Evolutionary conservation across 2,797 vertebrate genomes (phyloP).

Genomic region (Orientallactaga sibirica): DNA sequence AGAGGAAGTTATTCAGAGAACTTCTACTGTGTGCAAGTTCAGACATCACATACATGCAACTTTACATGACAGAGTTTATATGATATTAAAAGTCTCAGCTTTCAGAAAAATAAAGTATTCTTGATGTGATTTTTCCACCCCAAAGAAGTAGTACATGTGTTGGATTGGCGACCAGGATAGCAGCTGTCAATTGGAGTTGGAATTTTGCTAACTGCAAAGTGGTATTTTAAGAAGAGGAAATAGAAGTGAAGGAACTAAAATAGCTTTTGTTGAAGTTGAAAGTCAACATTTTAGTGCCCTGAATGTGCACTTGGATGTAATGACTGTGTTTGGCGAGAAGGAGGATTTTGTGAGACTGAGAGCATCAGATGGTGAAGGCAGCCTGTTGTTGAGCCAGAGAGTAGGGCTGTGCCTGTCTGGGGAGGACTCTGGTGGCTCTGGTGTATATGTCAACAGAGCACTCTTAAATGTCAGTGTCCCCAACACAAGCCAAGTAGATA

Average conservation of each 20-base stretch:
- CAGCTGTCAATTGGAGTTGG: conserved; percentile 46
- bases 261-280: conserved; percentile 69
- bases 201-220: conserved; percentile 56
- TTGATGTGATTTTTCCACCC: neutral
- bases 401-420: conserved; percentile 74
- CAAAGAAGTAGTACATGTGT: neutral
- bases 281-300: conserved; percentile 63
- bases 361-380: conserved; percentile 76
- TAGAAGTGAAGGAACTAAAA: conserved; percentile 65
- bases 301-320: conserved; percentile 75
- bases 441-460: conserved; percentile 77
- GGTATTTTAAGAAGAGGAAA: conserved; percentile 66
- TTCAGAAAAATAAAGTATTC: neutral
- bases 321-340: conserved; percentile 79
- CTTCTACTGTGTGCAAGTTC: conserved; percentile 14
- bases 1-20: conserved; percentile 21
- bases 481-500: conserved; percentile 82
- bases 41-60: neutral
- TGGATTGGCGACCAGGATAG: neutral
- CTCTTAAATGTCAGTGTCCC: conserved; percentile 77
- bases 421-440: conserved; percentile 71
- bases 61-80: neutral
- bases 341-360: conserved; percentile 74
- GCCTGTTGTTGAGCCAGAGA: conserved; percentile 70
- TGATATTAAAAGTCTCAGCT: neutral